phyloP scores from a whole-genome alignment of 2,797 vertebrate genomes.

The Diplodus puntazzo region DNA sequence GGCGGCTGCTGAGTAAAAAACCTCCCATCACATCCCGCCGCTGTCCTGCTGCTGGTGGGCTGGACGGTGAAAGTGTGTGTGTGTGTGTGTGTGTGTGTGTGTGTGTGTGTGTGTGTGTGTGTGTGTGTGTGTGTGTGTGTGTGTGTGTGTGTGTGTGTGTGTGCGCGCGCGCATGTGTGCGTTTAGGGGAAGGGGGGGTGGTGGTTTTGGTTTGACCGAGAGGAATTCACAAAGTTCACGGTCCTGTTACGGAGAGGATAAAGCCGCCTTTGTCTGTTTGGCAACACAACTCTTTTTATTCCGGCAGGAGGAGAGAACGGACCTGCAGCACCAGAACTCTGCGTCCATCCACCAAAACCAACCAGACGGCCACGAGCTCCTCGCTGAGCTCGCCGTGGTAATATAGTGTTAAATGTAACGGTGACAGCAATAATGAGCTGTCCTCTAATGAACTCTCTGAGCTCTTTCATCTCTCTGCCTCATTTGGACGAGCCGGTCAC shows the following conservation, averaged over 20 bases:
- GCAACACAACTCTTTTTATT: slow-evolving; percentile 86
- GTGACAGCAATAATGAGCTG: slow-evolving; percentile 86
- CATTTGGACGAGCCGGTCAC: slow-evolving; percentile 87
- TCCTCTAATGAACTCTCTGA: slow-evolving; percentile 88
- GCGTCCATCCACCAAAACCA: neutral
- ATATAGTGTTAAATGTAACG: neutral
- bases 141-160: slow-evolving; percentile 4
- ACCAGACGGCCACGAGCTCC: neutral
- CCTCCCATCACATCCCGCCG: neutral
- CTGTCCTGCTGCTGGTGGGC: slow-evolving; percentile 25
- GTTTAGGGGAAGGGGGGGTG: neutral
- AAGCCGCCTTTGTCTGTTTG: slow-evolving; percentile 90
- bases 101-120: slow-evolving; percentile 12
- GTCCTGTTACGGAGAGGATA: slow-evolving; percentile 89
- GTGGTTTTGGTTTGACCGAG: slow-evolving; percentile 65
- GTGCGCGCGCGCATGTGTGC: neutral
- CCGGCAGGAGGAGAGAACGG: slow-evolving; percentile 82
- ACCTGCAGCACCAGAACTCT: slow-evolving; percentile 81
- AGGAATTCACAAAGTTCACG: slow-evolving; percentile 90
- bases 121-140: neutral
- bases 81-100: slow-evolving; percentile 37
- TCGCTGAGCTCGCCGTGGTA: neutral
- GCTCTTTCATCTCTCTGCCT: slow-evolving; percentile 87
- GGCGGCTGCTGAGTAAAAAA: neutral
- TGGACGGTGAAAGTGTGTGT: slow-evolving; percentile 7